Evolutionary conservation across 2,888 invertebrate species (phyloP).

Genomic region (Protonemura montana): DNA sequence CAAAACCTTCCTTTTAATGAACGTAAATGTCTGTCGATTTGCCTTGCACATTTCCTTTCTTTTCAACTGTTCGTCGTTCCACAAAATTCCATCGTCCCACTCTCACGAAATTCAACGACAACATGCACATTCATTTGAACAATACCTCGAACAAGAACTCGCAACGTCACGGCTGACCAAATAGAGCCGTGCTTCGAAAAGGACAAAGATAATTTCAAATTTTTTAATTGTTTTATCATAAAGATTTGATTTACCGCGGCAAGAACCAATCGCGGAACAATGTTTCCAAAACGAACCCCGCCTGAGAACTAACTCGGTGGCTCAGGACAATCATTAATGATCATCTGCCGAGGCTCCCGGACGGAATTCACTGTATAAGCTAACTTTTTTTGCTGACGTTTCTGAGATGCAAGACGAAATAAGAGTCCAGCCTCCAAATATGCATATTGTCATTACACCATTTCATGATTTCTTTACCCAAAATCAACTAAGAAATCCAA

Average conservation of each 20-base stretch:
- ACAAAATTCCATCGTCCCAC: background rate
- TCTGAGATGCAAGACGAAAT: slow-evolving; percentile 16
- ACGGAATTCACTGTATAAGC: background rate
- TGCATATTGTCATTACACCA: slow-evolving; percentile 17
- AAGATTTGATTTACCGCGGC: background rate
- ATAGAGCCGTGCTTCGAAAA: slow-evolving; percentile 9
- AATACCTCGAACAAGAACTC: slow-evolving; percentile 17
- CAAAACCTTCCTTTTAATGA: background rate
- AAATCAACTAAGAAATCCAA: slow-evolving; percentile 13
- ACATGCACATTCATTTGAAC: slow-evolving; percentile 31
- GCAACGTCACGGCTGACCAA: slow-evolving; percentile 13
- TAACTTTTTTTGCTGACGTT: slow-evolving; percentile 1
- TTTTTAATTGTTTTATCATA: background rate
- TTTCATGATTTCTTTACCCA: slow-evolving; percentile 14
- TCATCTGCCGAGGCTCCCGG: slow-evolving; percentile 36
- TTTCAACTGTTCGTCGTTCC: slow-evolving; percentile 14
- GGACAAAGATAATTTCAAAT: background rate
- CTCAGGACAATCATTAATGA: slow-evolving; percentile 28
- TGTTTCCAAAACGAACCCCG: background rate
- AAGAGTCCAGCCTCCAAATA: slow-evolving; percentile 38
- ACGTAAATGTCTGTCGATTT: background rate
- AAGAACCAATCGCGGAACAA: background rate
- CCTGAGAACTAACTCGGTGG: slow-evolving; percentile 21
- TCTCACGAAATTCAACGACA: slow-evolving; percentile 8
- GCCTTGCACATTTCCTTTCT: background rate